Base-by-base conservation (phyloP, 2,113 vertebrate species). In the Malurus cyaneus region DNA sequence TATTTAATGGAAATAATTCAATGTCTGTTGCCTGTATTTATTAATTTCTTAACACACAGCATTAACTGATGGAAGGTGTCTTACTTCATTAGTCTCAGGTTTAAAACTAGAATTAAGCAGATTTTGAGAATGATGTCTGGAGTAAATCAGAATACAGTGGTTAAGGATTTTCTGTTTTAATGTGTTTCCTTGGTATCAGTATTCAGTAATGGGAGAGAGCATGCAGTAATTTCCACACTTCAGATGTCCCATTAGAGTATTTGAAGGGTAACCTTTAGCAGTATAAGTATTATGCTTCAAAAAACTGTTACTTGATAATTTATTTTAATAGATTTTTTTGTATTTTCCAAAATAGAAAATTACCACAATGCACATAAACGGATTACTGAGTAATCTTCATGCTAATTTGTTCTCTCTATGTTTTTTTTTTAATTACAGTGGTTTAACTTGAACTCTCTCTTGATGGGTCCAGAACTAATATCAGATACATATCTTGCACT, bases 401-500 rank as follows among this genome's bases (percentile, higher is more conserved):
- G 80, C 86, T 97, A 94, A 97, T 91, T 95, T 93, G 82, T 91
- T 94, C 36, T 97, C 94, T 97, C 87, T 92, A 96, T 59, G 82
- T 65, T 80, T 64, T 85, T 79, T 93, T 88, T 57, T 86, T 95
- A 94, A 96, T 97, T 97, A 76, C 97, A 99, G 99, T 99, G 99
- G 99, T 99, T 99, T 98, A 99, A 99, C 97, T 98, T 99, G 98
- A 99, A 99, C 97, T 99, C 99, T 85, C 98, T 99, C 91, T 97
- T 99, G 98, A 99, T 99, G 96, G 99, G 99, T 98, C 99, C 99
- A 97, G 99, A 99, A 97, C 97, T 99, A 97, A 99, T 99, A 98
- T 99, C 99, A 92, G 99, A 99, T 97, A 99, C 99, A 81, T 99
- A 99, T 96, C 98, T 99, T 98, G 99, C 99, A 93, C 99, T 99